These are phyloP conservation scores for Cartodere bifasciata DNA, from an alignment of 2,888 invertebrate species.

Conservation along the genomic window DNA sequence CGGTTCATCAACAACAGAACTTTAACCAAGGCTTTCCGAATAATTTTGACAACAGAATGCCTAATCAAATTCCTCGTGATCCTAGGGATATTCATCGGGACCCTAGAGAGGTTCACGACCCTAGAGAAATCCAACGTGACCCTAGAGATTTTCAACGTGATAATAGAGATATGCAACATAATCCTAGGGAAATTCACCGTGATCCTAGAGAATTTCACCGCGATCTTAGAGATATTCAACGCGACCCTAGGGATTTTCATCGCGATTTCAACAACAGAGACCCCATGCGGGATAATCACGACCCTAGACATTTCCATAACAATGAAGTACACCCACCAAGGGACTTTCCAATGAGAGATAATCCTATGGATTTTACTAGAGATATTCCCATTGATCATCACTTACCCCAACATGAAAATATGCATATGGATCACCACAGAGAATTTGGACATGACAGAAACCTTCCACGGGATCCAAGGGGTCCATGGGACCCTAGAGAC, in stretches of 20 bases:
- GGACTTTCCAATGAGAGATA: slow-evolving; percentile 4
- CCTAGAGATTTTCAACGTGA: slow-evolving; percentile 2
- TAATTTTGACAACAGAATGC: too few species aligned
- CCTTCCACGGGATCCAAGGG: slow-evolving; percentile 2
- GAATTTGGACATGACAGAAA: neutral
- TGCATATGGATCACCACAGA: too few species aligned
- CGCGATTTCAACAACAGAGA: neutral
- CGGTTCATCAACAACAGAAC: too few species aligned
- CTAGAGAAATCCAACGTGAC: neutral
- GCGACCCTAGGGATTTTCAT: slow-evolving; percentile 6
- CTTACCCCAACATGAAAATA: too few species aligned
- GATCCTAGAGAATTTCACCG: slow-evolving; percentile 11
- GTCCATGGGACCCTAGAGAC: slow-evolving; percentile 10
- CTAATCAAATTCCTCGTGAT: neutral
- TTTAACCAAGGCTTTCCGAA: too few species aligned
- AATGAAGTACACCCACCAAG: too few species aligned
- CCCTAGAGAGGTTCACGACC: neutral
- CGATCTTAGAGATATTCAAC: slow-evolving; percentile 11
- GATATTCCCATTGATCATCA: too few species aligned
- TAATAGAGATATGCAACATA: neutral
- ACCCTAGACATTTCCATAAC: too few species aligned
- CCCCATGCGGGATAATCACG: neutral
- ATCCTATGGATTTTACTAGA: neutral
- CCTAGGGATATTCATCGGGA: slow-evolving; percentile 1
- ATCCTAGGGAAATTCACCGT: slow-evolving; percentile 3